These are phyloP conservation scores for Rhizomys pruinosus DNA, from an alignment of 2,113 vertebrate species.

Conservation along the genomic window DNA sequence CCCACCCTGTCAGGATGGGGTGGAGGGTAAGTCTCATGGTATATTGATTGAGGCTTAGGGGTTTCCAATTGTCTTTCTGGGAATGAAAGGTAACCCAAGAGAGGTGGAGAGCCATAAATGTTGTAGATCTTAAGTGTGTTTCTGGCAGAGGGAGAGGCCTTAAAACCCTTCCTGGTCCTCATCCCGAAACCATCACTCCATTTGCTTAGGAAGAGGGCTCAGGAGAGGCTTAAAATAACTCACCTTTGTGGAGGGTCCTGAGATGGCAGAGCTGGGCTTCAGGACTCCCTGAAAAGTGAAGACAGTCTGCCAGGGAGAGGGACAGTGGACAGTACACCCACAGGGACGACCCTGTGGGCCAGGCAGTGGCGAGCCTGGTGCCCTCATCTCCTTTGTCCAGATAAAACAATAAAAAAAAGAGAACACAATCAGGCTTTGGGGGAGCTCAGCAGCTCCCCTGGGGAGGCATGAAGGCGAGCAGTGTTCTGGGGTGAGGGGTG, in stretches of 20 bases:
- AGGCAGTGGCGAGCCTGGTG: neutral
- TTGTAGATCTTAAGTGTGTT: constrained; percentile 70
- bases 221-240: constrained; percentile 69
- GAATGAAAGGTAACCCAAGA: constrained; percentile 44
- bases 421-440: neutral
- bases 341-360: neutral
- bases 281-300: neutral
- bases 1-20: neutral
- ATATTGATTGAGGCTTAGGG: constrained; percentile 66
- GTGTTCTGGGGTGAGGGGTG: neutral
- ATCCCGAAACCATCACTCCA: constrained; percentile 41
- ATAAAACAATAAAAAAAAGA: neutral
- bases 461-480: neutral
- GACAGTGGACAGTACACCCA: neutral
- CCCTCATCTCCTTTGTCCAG: neutral
- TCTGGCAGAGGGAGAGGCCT: constrained; percentile 72
- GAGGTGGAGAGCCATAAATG: constrained; percentile 32
- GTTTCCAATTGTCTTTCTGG: constrained; percentile 61
- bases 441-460: neutral
- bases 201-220: neutral
- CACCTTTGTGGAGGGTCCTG: neutral
- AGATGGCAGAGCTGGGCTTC: neutral
- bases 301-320: neutral
- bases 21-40: neutral
- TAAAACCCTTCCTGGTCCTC: constrained; percentile 69